phyloP scores from a whole-genome alignment of 2,113 vertebrate species.

The Nettapus auritus region DNA sequence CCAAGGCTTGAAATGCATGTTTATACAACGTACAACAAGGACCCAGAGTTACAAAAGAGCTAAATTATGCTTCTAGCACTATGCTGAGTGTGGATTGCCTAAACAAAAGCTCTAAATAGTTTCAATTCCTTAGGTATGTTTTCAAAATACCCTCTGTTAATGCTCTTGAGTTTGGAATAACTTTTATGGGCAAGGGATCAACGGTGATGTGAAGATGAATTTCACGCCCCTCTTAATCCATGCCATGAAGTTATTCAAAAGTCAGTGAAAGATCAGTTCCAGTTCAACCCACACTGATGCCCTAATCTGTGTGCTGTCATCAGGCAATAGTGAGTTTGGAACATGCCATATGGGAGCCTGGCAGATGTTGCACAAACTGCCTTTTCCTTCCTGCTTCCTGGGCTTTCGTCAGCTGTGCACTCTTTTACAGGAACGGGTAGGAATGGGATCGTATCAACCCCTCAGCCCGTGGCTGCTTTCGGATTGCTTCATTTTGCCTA shows the following conservation, averaged over 20 bases:
- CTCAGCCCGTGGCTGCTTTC: not conserved
- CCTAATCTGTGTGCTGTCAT: conserved; percentile 68
- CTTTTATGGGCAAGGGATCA: conserved; percentile 25
- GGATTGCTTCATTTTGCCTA: not conserved
- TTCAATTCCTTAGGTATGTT: conserved; percentile 15
- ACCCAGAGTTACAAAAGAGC: not conserved
- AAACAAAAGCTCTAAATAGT: conserved; percentile 17
- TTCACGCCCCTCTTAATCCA: conserved; percentile 23
- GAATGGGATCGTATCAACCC: not conserved
- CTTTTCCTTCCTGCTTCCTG: conserved; percentile 55
- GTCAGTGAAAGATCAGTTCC: conserved; percentile 66
- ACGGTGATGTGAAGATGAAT: conserved; percentile 50
- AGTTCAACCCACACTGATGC: conserved; percentile 54
- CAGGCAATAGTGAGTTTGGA: conserved; percentile 58
- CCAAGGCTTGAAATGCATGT: not conserved
- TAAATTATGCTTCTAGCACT: not conserved
- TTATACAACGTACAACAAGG: not conserved
- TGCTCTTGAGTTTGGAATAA: conserved; percentile 47
- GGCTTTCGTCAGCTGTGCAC: not conserved
- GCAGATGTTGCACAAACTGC: conserved; percentile 54
- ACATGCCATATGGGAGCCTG: conserved; percentile 46
- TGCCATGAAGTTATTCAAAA: conserved; percentile 57
- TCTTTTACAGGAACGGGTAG: not conserved
- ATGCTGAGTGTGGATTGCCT: not conserved
- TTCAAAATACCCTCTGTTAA: conserved; percentile 38